These are phyloP conservation scores for Glyptemys insculpta DNA, from an alignment of 2,797 vertebrate genomes.

Conservation along the genomic window DNA sequence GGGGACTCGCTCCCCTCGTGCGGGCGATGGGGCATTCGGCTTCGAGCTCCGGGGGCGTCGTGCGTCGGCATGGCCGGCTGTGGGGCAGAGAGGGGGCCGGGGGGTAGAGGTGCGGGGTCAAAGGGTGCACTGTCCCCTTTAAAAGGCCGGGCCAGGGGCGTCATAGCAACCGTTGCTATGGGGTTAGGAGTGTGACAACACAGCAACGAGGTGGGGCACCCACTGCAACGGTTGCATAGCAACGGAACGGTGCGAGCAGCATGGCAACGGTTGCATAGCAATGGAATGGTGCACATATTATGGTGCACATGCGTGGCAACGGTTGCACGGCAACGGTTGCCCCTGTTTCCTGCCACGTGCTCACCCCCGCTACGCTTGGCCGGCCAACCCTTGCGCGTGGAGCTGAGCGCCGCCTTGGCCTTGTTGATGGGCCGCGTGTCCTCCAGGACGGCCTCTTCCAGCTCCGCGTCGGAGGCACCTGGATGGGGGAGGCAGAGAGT, in stretches of 20 bases:
- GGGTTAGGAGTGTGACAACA: background rate
- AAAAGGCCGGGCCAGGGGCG: background rate
- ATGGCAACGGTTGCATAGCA: background rate
- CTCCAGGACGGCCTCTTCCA: constrained; percentile 70
- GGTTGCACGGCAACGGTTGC: background rate
- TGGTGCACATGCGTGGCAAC: background rate
- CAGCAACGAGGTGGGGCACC: background rate
- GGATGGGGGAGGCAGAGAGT: background rate
- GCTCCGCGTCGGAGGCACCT: constrained; percentile 51
- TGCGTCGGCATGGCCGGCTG: background rate
- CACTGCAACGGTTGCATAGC: background rate
- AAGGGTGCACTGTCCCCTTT: background rate
- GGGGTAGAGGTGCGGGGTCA: background rate
- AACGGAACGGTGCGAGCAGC: background rate
- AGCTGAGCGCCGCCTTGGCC: background rate
- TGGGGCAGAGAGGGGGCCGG: background rate
- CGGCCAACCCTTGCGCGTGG: constrained; percentile 33
- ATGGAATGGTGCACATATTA: no score
- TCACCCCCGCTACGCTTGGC: constrained; percentile 36
- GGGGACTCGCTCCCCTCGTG: background rate
- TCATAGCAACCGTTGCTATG: background rate
- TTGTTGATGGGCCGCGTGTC: constrained; percentile 34
- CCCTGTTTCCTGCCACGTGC: background rate
- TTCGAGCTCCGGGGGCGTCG: background rate
- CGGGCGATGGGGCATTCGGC: background rate